Evolutionary conservation across 2,797 vertebrate genomes (phyloP).

Genomic region (Phataginus tricuspis): DNA sequence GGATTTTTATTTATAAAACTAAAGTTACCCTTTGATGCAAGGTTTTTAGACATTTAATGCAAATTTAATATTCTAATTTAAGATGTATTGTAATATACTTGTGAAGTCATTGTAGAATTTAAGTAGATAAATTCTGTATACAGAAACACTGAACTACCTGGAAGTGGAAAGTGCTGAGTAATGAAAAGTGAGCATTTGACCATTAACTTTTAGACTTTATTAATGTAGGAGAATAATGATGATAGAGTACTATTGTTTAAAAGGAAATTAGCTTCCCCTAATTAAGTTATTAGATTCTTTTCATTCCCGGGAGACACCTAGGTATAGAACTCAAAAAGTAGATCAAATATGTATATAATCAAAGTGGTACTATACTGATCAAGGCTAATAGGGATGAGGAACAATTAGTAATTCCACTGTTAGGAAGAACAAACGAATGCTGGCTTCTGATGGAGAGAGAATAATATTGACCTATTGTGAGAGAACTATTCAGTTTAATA

Average conservation of each 20-base stretch:
- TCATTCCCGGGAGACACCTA: neutral
- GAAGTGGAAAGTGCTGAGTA: neutral
- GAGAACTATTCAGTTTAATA: neutral
- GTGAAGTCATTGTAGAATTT: neutral
- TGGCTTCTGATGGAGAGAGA: neutral
- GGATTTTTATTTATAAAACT: neutral
- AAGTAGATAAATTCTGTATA: neutral
- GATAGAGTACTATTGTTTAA: neutral
- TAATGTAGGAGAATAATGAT: neutral
- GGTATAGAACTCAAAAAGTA: neutral
- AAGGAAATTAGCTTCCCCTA: neutral
- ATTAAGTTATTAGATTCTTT: neutral
- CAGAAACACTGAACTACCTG: neutral
- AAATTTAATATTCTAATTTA: neutral
- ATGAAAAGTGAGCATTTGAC: conserved; percentile 2
- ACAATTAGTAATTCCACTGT: neutral
- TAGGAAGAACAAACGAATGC: neutral
- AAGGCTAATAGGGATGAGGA: neutral
- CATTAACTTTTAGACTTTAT: neutral
- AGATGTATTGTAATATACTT: neutral
- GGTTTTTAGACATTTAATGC: neutral
- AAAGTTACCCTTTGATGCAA: neutral
- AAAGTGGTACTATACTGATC: neutral
- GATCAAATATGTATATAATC: neutral
- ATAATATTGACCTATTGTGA: neutral